phyloP scores from a whole-genome alignment of 1,140 invertebrate genomes.

The Bombus superbus region DNA sequence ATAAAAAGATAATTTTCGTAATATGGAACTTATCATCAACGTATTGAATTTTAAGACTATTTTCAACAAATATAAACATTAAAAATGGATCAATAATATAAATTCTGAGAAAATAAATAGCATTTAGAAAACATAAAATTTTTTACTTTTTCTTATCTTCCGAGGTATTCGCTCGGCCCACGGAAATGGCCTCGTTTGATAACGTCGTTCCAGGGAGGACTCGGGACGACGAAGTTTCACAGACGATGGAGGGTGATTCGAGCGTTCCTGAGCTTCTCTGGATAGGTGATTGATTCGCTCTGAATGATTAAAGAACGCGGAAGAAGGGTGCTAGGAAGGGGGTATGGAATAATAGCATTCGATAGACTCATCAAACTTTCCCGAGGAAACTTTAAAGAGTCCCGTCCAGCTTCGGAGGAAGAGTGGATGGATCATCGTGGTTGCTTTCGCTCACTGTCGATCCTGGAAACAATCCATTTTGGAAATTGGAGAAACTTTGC shows the following conservation, averaged over 20 bases:
- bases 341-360: constrained; percentile 77
- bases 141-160: constrained; percentile 8
- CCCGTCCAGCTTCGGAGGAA: constrained; percentile 40
- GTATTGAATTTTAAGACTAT: too few relatives aligned
- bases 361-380: constrained; percentile 82
- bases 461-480: neutral
- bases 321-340: constrained; percentile 58
- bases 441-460: constrained; percentile 25
- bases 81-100: accelerated
- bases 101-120: neutral
- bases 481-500: neutral
- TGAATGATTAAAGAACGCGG: constrained; percentile 82
- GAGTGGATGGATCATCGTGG: constrained; percentile 64
- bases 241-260: constrained; percentile 78
- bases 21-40: too few relatives aligned
- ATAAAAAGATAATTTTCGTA: too few relatives aligned
- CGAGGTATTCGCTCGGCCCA: neutral
- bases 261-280: constrained; percentile 74
- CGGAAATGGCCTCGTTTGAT: constrained; percentile 63
- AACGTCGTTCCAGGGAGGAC: constrained; percentile 65
- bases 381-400: constrained; percentile 72
- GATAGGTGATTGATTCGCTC: constrained; percentile 82
- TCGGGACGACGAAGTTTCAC: constrained; percentile 70
- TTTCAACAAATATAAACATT: neutral
- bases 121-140: too few relatives aligned